phyloP scores from a whole-genome alignment of 2,113 vertebrate genomes.

The Forbesichthys papilliferus region DNA sequence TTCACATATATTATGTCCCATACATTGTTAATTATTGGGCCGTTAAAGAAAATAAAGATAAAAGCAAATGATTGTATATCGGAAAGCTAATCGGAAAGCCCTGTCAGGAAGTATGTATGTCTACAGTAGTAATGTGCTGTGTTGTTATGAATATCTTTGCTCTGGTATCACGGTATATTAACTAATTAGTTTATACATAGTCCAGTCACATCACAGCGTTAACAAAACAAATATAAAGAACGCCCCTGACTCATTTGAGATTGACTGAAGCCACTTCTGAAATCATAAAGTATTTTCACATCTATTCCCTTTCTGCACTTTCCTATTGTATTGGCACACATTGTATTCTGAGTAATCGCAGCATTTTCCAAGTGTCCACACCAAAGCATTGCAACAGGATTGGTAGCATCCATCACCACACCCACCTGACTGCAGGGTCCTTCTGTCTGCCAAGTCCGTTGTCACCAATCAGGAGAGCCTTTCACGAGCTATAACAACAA shows the following conservation, averaged over 20 bases:
- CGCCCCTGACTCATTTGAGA: slow-evolving; percentile 1
- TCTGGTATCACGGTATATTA: neutral
- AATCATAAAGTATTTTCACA: slow-evolving; percentile 9
- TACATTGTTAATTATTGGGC: too few species aligned
- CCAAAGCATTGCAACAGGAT: slow-evolving; percentile 15
- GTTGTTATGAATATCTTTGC: neutral
- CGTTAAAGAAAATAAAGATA: too few species aligned
- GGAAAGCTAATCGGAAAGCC: neutral
- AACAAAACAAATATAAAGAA: slow-evolving; percentile 21
- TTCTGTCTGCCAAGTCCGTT: slow-evolving; percentile 37
- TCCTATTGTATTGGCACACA: slow-evolving; percentile 13
- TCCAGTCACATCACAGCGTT: neutral
- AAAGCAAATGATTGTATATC: too few species aligned
- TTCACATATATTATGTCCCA: too few species aligned
- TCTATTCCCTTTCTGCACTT: neutral
- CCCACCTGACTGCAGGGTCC: slow-evolving; percentile 62
- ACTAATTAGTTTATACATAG: neutral
- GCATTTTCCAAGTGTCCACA: neutral
- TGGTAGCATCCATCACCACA: slow-evolving; percentile 29
- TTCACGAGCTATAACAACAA: slow-evolving; percentile 35
- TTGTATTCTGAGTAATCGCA: neutral
- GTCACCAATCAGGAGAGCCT: slow-evolving; percentile 43
- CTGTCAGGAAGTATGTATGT: neutral
- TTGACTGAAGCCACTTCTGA: neutral
- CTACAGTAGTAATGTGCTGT: neutral